Conservation (phyloP, 2,797 vertebrate species). For the Nothura maculosa region DNA sequence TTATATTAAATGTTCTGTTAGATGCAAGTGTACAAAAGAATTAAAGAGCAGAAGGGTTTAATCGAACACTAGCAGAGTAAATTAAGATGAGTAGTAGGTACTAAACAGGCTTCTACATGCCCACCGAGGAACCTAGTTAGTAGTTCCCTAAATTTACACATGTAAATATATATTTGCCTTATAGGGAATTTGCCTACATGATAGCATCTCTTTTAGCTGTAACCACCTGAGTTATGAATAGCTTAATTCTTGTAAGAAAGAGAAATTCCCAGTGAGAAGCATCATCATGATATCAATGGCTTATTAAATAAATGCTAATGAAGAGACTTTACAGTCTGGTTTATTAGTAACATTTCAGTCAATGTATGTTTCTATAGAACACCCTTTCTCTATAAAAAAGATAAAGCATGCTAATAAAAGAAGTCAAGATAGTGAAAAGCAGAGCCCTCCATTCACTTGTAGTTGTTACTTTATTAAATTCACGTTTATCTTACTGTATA, state of each 20-base stretch:
- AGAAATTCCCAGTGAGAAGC: slow-evolving; percentile 37
- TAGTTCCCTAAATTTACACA: neutral
- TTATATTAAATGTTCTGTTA: neutral
- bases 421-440: neutral
- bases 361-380: neutral
- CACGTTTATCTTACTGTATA: slow-evolving; percentile 88
- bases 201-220: slow-evolving; percentile 7
- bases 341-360: neutral
- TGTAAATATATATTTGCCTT: neutral
- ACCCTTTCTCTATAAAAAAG: neutral
- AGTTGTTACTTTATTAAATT: neutral
- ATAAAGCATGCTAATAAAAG: neutral
- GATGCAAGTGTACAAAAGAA: neutral
- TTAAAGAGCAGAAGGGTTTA: neutral
- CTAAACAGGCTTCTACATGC: neutral
- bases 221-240: slow-evolving; percentile 51
- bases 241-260: slow-evolving; percentile 61
- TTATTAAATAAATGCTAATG: slow-evolving; percentile 20
- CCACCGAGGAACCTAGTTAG: neutral
- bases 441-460: neutral
- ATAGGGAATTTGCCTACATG: neutral
- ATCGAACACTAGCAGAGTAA: slow-evolving; percentile 3
- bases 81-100: neutral
- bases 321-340: slow-evolving; percentile 14
- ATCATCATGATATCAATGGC: neutral